Conservation (phyloP, 2,888 invertebrate genomes). For the Limenitis camilla region DNA sequence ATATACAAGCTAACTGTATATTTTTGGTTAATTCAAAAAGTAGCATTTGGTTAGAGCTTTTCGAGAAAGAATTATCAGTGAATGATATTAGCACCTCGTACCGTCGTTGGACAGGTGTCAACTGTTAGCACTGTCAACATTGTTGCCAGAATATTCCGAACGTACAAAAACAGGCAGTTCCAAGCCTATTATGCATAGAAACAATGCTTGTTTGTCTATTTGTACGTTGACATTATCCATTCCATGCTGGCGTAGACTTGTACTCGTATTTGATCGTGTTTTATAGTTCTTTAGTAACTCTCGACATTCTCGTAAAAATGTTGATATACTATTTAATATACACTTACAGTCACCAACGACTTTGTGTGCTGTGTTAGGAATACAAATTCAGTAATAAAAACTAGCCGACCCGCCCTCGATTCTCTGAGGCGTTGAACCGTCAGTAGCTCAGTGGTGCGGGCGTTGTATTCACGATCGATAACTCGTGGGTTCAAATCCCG, state of each 20-base stretch:
- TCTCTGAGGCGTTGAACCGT: too few relatives aligned
- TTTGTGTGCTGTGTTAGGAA: too few relatives aligned
- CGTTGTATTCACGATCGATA: too few relatives aligned
- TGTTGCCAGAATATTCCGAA: conserved; percentile 49
- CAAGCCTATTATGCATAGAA: conserved; percentile 16
- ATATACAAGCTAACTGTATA: too few relatives aligned
- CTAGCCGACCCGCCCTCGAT: too few relatives aligned
- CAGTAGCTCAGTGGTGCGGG: too few relatives aligned
- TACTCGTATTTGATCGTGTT: background rate
- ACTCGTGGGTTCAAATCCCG: too few relatives aligned
- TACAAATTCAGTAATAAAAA: too few relatives aligned
- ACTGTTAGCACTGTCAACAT: conserved; percentile 53
- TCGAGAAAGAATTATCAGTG: conserved; percentile 13
- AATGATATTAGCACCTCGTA: conserved; percentile 13
- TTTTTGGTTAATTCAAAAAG: background rate
- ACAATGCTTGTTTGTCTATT: conserved; percentile 22
- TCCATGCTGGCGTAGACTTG: conserved; percentile 9
- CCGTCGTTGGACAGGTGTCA: conserved; percentile 38
- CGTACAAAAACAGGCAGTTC: conserved; percentile 19
- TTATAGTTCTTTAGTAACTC: background rate
- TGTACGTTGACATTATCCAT: conserved; percentile 19
- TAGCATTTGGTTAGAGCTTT: background rate
- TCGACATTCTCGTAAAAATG: background rate
- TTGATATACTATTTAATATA: background rate
- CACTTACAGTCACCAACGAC: too few relatives aligned